A percentile compares a stretch with the other conserved stretches of the same genome.
Conservation (phyloP, 1,140 invertebrate species). For the Drosophila gunungcola region DNA sequence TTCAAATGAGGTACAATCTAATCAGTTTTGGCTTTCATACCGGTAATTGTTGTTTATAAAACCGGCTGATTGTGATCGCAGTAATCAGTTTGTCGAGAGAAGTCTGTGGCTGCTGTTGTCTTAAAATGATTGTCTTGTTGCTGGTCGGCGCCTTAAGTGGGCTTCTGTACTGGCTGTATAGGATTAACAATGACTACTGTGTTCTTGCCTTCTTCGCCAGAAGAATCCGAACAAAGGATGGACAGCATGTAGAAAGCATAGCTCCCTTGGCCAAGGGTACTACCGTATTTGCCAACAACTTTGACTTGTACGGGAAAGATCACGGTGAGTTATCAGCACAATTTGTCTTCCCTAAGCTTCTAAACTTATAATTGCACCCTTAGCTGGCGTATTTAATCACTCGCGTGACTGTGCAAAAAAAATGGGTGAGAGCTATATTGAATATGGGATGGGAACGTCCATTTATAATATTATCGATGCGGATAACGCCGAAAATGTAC, state of each 20-base stretch:
- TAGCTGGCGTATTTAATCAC: constrained; percentile 49
- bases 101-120: background rate
- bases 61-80: constrained; percentile 1
- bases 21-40: constrained; percentile 9
- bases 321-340: constrained; percentile 25
- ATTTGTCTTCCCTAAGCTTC: background rate
- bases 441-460: constrained; percentile 48
- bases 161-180: constrained; percentile 44
- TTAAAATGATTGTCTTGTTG: constrained; percentile 12
- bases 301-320: constrained; percentile 52
- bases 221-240: constrained; percentile 49
- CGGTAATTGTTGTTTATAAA: background rate
- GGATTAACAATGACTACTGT: constrained; percentile 56
- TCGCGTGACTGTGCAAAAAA: constrained; percentile 13
- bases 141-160: constrained; percentile 25
- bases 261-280: constrained; percentile 40
- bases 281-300: constrained; percentile 55
- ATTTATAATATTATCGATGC: constrained; percentile 70
- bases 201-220: constrained; percentile 53
- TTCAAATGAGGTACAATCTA: constrained; percentile 5
- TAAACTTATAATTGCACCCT: background rate
- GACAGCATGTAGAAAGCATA: constrained; percentile 36
- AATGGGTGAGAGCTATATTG: constrained; percentile 54
- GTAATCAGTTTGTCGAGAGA: constrained; percentile 7
- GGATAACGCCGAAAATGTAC: constrained; percentile 50